A percentile compares a stretch with the other conserved stretches of the same genome.
These are phyloP conservation scores for Rhinopomastus cyanomelas DNA, from an alignment of 2,113 vertebrate species.

Conservation along the genomic window DNA sequence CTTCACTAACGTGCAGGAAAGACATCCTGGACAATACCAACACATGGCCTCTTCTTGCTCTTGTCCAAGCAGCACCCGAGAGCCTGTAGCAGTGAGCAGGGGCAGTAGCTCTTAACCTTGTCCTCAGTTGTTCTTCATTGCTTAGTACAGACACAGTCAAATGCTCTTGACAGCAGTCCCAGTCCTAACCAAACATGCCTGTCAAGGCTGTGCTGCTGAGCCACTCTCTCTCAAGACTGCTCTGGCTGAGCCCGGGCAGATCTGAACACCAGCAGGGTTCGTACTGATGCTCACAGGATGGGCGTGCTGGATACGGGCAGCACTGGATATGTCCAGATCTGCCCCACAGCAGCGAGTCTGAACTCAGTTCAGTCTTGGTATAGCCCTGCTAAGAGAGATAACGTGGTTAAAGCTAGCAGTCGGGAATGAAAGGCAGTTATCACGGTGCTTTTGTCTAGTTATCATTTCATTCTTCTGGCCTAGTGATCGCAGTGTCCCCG, in stretches of 20 bases:
- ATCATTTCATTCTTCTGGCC: background rate
- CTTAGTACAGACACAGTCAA: background rate
- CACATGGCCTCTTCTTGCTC: background rate
- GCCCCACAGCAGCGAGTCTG: background rate
- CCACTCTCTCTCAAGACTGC: background rate
- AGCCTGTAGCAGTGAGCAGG: background rate
- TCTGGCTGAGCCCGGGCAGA: background rate
- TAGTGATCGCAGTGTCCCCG: background rate
- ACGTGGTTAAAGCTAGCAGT: background rate
- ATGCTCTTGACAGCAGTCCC: background rate
- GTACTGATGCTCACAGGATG: background rate
- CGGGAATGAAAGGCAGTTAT: background rate
- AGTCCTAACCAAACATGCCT: background rate
- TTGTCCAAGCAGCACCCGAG: background rate
- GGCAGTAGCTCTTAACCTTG: background rate
- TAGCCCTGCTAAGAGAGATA: background rate
- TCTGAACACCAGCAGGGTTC: background rate
- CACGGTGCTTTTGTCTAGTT: background rate
- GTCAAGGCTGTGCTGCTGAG: background rate
- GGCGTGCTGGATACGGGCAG: background rate
- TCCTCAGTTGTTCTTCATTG: background rate
- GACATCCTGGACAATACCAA: rapidly evolving
- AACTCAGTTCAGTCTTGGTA: background rate
- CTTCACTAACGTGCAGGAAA: background rate
- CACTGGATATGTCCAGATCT: background rate